A percentile compares a stretch with the other conserved stretches of the same genome.
Evolutionary conservation across 2,888 invertebrate species (phyloP).

Genomic region (Megalurothrips usitatus): DNA sequence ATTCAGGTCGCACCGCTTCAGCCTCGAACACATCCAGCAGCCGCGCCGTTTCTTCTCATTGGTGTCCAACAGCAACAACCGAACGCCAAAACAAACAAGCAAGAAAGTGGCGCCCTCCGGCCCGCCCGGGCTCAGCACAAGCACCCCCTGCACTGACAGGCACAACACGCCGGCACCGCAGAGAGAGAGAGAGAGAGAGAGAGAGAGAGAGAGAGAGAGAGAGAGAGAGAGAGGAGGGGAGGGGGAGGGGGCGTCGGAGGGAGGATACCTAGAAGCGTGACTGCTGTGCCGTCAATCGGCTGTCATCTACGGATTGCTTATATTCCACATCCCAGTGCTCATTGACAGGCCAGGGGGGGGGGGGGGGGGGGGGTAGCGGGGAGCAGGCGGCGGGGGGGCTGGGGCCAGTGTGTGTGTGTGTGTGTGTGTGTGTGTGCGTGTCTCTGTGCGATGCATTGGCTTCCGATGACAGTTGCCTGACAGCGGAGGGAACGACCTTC

Average conservation of each 20-base stretch:
- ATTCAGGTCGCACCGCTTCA: too few species aligned
- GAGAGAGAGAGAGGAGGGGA: not conserved
- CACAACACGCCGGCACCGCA: not conserved
- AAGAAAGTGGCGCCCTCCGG: not conserved
- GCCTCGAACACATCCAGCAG: too few species aligned
- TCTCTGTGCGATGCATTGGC: not conserved
- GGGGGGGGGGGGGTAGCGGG: not conserved
- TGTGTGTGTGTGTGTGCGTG: not conserved
- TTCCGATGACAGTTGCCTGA: not conserved
- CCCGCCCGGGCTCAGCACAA: not conserved
- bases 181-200: not conserved
- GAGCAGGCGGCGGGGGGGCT: not conserved
- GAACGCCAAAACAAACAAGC: not conserved
- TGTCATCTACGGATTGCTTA: slow-evolving; percentile 16
- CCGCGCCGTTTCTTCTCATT: too few species aligned
- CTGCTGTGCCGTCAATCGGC: not conserved
- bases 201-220: not conserved
- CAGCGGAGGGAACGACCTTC: not conserved
- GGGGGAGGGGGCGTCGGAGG: too few species aligned
- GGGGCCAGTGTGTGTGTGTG: too few species aligned
- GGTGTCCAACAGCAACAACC: too few species aligned
- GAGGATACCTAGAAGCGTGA: too few species aligned
- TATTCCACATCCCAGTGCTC: not conserved
- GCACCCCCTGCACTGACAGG: not conserved
- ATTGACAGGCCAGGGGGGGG: not conserved